phyloP scores from a whole-genome alignment of 2,113 vertebrate genomes.

The Colistium nudipinnis region DNA sequence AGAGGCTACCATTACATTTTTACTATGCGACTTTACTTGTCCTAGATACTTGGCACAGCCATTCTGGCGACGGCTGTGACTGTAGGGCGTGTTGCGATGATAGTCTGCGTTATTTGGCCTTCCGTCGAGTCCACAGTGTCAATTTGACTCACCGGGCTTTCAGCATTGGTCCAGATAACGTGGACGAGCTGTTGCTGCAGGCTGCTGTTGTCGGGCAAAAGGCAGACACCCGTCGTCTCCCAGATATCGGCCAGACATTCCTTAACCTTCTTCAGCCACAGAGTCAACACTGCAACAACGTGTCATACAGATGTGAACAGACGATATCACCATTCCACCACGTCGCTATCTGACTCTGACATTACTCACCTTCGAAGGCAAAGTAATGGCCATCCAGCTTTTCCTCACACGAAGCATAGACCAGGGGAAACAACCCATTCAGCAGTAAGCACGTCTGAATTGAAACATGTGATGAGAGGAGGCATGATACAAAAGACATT shows the following conservation, averaged over 20 bases:
- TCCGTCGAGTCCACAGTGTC: neutral
- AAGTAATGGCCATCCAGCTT: slow-evolving; percentile 84
- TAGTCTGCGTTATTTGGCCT: neutral
- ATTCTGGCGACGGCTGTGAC: neutral
- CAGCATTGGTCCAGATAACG: slow-evolving; percentile 87
- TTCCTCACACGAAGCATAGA: slow-evolving; percentile 80
- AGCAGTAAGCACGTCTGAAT: slow-evolving; percentile 83
- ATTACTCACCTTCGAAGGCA: slow-evolving; percentile 86
- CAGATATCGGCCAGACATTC: slow-evolving; percentile 79
- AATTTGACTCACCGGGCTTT: slow-evolving; percentile 83
- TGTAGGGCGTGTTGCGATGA: neutral
- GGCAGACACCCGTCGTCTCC: slow-evolving; percentile 54
- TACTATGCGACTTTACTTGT: neutral
- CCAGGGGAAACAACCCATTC: slow-evolving; percentile 80
- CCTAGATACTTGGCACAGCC: neutral
- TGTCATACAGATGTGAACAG: slow-evolving; percentile 9
- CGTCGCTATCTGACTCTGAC: neutral
- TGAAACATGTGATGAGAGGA: neutral
- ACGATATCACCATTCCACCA: neutral
- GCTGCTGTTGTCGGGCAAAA: slow-evolving; percentile 68
- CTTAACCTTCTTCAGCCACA: slow-evolving; percentile 86
- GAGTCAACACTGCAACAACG: slow-evolving; percentile 79
- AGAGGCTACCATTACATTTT: neutral
- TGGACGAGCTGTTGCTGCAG: slow-evolving; percentile 75
- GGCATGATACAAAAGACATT: too few relatives aligned